Evolutionary conservation across 2,888 invertebrate genomes (phyloP).

Genomic region (Melieria picta): DNA sequence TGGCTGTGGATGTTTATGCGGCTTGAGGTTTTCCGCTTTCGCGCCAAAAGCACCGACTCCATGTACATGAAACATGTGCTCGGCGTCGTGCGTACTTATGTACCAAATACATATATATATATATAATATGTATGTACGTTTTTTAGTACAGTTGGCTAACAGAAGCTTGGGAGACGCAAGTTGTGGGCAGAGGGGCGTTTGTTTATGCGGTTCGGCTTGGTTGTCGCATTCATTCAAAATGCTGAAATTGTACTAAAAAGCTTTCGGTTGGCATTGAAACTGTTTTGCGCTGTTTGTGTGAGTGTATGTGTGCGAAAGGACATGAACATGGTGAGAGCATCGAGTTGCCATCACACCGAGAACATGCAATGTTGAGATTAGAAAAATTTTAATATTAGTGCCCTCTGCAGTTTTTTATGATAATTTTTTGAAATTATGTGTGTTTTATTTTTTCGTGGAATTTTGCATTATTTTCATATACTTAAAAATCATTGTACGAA

Average conservation of each 20-base stretch:
- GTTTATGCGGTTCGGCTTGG: not conserved
- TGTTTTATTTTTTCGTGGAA: not conserved
- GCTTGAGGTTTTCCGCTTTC: not conserved
- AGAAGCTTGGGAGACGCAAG: too few relatives aligned
- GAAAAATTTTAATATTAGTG: not conserved
- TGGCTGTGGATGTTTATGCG: too few relatives aligned
- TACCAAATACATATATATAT: not conserved
- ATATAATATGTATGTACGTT: too few relatives aligned
- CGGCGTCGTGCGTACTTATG: not conserved
- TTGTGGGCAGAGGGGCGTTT: too few relatives aligned
- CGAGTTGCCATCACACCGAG: not conserved
- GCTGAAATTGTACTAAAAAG: constrained; percentile 14
- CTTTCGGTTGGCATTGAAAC: not conserved
- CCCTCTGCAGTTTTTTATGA: not conserved
- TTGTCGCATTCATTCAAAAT: not conserved
- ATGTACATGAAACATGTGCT: too few relatives aligned
- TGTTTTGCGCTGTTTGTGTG: not conserved
- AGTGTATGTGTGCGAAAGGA: not conserved
- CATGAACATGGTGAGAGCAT: not conserved
- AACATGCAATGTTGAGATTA: not conserved
- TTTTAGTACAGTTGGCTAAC: not conserved
- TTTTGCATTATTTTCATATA: too few relatives aligned
- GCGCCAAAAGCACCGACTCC: constrained; percentile 15
- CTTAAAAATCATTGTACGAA: too few relatives aligned
- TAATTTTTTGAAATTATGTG: not conserved